Evolutionary conservation across 2,888 invertebrate genomes (phyloP).

Genomic region (Formica aserva): DNA sequence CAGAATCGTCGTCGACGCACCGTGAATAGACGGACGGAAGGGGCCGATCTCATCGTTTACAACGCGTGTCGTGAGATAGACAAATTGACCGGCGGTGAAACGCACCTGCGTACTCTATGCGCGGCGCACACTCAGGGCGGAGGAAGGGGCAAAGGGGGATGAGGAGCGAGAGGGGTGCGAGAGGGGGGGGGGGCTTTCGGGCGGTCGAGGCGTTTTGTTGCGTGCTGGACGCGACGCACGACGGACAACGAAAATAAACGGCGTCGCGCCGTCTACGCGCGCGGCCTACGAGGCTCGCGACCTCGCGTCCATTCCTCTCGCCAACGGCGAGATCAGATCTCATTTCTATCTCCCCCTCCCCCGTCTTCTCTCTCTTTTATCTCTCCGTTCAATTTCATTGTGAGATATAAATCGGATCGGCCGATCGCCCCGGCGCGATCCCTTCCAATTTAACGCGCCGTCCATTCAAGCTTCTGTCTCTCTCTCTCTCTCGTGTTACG

Average conservation of each 20-base stretch:
- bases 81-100: slow-evolving; percentile 14
- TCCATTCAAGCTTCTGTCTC: background rate
- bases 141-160: background rate
- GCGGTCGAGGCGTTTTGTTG: slow-evolving; percentile 44
- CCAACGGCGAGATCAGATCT: no score
- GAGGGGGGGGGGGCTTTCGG: background rate
- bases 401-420: background rate
- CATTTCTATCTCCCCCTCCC: no score
- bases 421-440: background rate
- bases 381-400: background rate
- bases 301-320: background rate
- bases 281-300: slow-evolving; percentile 54
- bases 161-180: background rate
- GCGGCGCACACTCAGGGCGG: background rate
- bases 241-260: slow-evolving; percentile 81
- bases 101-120: slow-evolving; percentile 1
- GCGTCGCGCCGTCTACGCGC: slow-evolving; percentile 83
- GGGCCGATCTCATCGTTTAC: background rate
- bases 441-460: background rate
- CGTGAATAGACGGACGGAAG: slow-evolving; percentile 59
- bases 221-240: slow-evolving; percentile 63
- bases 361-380: background rate
- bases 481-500: no score
- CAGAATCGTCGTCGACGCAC: background rate
- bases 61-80: background rate